These are phyloP conservation scores for Globodera rostochiensis DNA, from an alignment of 1,140 invertebrate genomes.

Conservation along the genomic window DNA sequence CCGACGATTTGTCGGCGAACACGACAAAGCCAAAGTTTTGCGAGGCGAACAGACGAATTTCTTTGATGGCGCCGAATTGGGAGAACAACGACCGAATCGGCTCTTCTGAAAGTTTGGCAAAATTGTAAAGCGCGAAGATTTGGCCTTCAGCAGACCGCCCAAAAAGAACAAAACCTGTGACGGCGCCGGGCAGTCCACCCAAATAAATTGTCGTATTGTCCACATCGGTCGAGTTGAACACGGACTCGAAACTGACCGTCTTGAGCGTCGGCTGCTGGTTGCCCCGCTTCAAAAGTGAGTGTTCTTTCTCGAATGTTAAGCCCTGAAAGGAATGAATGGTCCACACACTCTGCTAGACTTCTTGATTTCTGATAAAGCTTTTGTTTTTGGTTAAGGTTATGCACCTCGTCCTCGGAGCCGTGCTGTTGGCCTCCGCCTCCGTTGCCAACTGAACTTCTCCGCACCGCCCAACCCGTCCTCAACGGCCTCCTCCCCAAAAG, in stretches of 20 bases:
- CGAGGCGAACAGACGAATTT: slow-evolving; percentile 97
- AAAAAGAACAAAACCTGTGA: slow-evolving; percentile 28
- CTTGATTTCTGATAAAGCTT: no score
- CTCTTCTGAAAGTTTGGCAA: slow-evolving; percentile 73
- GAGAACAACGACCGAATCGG: slow-evolving; percentile 93
- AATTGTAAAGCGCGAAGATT: slow-evolving; percentile 6
- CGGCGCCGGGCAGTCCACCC: slow-evolving; percentile 76
- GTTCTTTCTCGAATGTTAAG: background rate
- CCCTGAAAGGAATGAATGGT: no score
- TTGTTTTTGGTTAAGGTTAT: background rate
- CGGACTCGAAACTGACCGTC: slow-evolving; percentile 77
- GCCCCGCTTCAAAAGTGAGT: background rate
- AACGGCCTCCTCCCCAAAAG: slow-evolving; percentile 96
- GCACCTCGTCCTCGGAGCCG: slow-evolving; percentile 17
- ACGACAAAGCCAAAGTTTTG: slow-evolving; percentile 98
- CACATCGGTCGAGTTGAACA: slow-evolving; percentile 94
- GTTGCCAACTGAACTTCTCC: slow-evolving; percentile 71
- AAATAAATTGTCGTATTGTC: slow-evolving; percentile 99
- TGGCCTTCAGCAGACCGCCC: background rate
- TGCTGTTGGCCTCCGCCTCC: background rate
- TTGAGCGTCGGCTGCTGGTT: background rate
- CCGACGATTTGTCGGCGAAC: slow-evolving; percentile 84
- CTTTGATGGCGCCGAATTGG: slow-evolving; percentile 90
- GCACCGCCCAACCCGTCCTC: slow-evolving; percentile 96
- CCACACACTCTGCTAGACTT: no score